Percentiles rank a stretch among this genome's conserved stretches.
Evolutionary conservation across 2,113 vertebrate genomes (phyloP).

Genomic region (Trinectes maculatus): DNA sequence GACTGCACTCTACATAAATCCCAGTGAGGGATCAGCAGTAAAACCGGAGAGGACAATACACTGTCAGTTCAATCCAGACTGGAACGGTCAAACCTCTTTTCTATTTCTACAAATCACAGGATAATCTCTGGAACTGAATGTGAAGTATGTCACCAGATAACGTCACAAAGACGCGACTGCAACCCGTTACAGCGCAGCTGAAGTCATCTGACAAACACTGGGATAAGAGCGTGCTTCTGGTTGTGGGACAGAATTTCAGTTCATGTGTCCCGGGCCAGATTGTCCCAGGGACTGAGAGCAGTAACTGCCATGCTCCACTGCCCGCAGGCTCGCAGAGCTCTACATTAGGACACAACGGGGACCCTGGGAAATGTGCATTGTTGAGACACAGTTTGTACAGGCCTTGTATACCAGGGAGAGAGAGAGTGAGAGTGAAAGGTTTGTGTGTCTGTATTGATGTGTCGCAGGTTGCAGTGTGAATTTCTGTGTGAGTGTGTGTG

Average conservation of each 20-base stretch:
- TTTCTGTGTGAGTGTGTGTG: constrained; percentile 1
- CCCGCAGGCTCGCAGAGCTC: constrained; percentile 62
- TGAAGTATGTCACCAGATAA: no score
- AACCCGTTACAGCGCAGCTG: no score
- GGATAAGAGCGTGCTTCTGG: no score
- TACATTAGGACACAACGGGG: constrained; percentile 48
- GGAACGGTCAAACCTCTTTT: no score
- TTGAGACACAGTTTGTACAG: constrained; percentile 34
- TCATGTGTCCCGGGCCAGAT: constrained; percentile 20
- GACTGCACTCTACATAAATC: constrained; percentile 29
- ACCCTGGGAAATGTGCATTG: constrained; percentile 61
- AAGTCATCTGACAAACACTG: no score
- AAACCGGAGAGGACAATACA: constrained; percentile 29
- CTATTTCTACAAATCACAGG: no score
- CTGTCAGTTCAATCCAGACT: no score
- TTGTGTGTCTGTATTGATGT: constrained; percentile 10
- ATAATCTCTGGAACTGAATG: no score
- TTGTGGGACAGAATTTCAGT: background rate
- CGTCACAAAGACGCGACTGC: no score
- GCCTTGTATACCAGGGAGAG: constrained; percentile 22
- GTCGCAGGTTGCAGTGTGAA: constrained; percentile 11
- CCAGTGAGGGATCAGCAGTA: constrained; percentile 34
- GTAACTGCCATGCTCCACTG: constrained; percentile 33
- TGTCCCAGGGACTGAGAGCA: constrained; percentile 29
- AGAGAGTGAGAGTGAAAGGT: constrained; percentile 22